Evolutionary conservation across 2,888 invertebrate genomes (phyloP), one percentile per base, ranked within the genome.

Genomic region (Busseola fusca): DNA sequence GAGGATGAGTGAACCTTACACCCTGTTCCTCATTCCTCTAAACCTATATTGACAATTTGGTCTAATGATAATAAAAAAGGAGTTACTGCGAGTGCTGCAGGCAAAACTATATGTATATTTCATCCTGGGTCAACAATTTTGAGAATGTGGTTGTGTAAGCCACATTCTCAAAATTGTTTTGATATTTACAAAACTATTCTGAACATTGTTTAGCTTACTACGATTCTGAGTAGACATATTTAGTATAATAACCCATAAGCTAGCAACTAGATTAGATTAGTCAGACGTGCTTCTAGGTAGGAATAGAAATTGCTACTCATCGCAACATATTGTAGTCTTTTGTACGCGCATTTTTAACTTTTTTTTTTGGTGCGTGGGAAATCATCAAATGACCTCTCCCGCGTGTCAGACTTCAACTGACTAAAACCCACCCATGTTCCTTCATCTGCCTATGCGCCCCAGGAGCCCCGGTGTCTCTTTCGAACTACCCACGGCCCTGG

Each of bases 121-220:
- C 10, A 18, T n/a, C 1, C 21, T 21, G n/a, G 3, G 18, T 40
- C 59, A 48, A 5, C 18, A 63, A 42, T 37, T n/a, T n/a, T n/a
- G n/a, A n/a, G n/a, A n/a, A n/a, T n/a, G n/a, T n/a, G n/a, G n/a
- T n/a, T n/a, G n/a, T n/a, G n/a, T n/a, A n/a, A 34, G 34, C 34
- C 14, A 12, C 10, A 25, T 21, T n/a, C 34, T 54, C 6, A 40
- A 34, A 42, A 42, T 60, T 45, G 42, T 60, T 63, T 72, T 30
- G 21, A 27, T 64, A 56, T 78, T 73, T 74, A 66, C 54, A 54
- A 50, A 74, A 76, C 65, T 50, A 78, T 63, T 63, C 27, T 45
- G 25, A 63, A 52, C n/a, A 40, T 40, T 60, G 37, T 57, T 59
- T 50, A 60, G 6, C 16, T 40, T 54, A 59, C 14, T 16, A 40